phyloP scores from a whole-genome alignment of 2,888 invertebrate genomes.

The Pherbina coryleti region DNA sequence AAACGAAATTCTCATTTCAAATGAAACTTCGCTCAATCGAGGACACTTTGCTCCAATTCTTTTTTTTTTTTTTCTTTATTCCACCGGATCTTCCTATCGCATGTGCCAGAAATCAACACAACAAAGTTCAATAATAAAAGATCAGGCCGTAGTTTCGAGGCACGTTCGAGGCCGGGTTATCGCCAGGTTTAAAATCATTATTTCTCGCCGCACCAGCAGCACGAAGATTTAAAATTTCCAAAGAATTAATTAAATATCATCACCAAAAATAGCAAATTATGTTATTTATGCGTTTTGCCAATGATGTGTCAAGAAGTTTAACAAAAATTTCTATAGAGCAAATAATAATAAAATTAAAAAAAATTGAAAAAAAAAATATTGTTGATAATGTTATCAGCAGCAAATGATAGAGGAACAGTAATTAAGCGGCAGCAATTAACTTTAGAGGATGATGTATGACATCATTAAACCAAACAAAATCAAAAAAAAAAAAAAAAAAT shows the following conservation, averaged over 20 bases:
- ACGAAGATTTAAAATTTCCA: not conserved
- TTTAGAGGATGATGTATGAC: slow-evolving; percentile 6
- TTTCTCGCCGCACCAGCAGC: not conserved
- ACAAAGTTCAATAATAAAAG: slow-evolving; percentile 45
- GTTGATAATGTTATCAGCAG: slow-evolving; percentile 26
- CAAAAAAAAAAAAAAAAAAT: not conserved
- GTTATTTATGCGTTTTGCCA: slow-evolving; percentile 8
- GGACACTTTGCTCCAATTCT: slow-evolving; percentile 1
- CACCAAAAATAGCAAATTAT: slow-evolving; percentile 40
- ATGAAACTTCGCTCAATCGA: not conserved
- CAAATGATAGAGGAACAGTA: not conserved
- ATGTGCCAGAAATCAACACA: slow-evolving; percentile 23
- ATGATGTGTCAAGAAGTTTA: slow-evolving; percentile 2
- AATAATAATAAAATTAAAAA: not conserved
- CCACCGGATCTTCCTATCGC: slow-evolving; percentile 25
- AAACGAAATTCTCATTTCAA: too few relatives aligned
- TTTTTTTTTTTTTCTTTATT: not conserved
- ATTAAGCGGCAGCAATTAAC: not conserved
- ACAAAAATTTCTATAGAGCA: not conserved
- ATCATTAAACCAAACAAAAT: not conserved
- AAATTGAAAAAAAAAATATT: not conserved
- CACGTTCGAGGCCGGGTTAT: slow-evolving; percentile 22
- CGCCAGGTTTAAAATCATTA: not conserved
- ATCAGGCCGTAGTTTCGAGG: slow-evolving; percentile 29
- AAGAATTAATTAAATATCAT: slow-evolving; percentile 20